phyloP scores from a whole-genome alignment of 2,113 vertebrate genomes.

The Calyptommatus sinebrachiatus region DNA sequence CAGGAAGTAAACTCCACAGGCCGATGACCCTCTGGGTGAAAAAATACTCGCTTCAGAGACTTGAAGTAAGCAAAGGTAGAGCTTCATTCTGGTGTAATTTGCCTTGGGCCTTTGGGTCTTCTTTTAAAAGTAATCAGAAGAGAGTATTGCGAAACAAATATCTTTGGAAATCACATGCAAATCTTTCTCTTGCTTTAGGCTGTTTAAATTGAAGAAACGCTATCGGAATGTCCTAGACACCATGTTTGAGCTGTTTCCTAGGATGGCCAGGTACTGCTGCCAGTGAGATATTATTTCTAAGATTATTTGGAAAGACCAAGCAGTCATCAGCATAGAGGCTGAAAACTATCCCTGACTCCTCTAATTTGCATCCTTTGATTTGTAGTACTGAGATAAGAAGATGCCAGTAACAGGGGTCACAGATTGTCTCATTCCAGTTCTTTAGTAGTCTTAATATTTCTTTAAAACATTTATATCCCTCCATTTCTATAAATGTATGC shows the following conservation, averaged over 20 bases:
- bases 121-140: neutral
- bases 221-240: conserved; percentile 96
- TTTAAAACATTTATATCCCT: too few relatives aligned
- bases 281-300: too few relatives aligned
- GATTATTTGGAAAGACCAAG: neutral
- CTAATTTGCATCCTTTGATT: too few relatives aligned
- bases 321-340: too few relatives aligned
- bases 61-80: neutral
- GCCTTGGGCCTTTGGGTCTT: neutral
- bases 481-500: too few relatives aligned
- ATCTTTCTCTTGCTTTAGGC: conserved; percentile 63
- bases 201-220: conserved; percentile 94
- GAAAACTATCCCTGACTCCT: too few relatives aligned
- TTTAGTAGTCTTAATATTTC: neutral
- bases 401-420: neutral
- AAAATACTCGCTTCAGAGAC: too few relatives aligned
- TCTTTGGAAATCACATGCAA: fast-evolving
- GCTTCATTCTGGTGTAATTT: neutral
- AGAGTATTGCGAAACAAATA: fast-evolving
- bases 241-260: conserved; percentile 94
- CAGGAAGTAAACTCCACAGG: too few relatives aligned
- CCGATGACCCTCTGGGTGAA: too few relatives aligned
- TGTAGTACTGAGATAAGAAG: too few relatives aligned
- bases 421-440: too few relatives aligned
- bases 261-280: conserved; percentile 88